A percentile compares a stretch with the other conserved stretches of the same genome.
Conservation (phyloP, 2,888 invertebrate species). For the Agrochola macilenta region DNA sequence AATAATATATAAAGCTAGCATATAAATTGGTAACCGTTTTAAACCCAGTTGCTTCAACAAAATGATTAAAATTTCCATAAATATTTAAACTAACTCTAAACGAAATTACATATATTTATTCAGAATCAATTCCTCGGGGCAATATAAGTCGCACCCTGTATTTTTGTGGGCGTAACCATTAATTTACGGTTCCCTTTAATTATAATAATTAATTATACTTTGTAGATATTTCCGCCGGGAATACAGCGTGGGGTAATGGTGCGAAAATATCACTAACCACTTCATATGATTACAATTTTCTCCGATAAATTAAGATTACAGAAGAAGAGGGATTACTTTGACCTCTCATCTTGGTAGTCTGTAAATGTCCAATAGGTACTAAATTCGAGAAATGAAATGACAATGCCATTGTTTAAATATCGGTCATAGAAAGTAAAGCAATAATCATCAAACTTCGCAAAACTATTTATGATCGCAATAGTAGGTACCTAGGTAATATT, state of each 20-base stretch:
- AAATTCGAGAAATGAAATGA: background rate
- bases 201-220: slow-evolving; percentile 71
- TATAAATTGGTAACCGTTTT: background rate
- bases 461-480: background rate
- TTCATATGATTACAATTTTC: slow-evolving; percentile 59
- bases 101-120: slow-evolving; percentile 11
- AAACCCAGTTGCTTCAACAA: background rate
- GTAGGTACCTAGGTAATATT: background rate
- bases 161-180: slow-evolving; percentile 64
- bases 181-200: slow-evolving; percentile 69
- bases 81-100: slow-evolving; percentile 24
- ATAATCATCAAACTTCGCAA: background rate
- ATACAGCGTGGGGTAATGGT: slow-evolving; percentile 50
- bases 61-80: background rate
- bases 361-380: too few species aligned
- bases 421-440: background rate
- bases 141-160: slow-evolving; percentile 46
- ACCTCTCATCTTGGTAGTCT: background rate
- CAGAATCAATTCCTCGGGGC: slow-evolving; percentile 45
- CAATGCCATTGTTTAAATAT: too few species aligned
- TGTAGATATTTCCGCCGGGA: slow-evolving; percentile 73
- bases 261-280: slow-evolving; percentile 52
- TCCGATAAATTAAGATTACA: slow-evolving; percentile 9
- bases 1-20: background rate
- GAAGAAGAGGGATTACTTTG: slow-evolving; percentile 13